Conservation (phyloP, 2,797 vertebrate species). For the Pipistrellus pipistrellus region DNA sequence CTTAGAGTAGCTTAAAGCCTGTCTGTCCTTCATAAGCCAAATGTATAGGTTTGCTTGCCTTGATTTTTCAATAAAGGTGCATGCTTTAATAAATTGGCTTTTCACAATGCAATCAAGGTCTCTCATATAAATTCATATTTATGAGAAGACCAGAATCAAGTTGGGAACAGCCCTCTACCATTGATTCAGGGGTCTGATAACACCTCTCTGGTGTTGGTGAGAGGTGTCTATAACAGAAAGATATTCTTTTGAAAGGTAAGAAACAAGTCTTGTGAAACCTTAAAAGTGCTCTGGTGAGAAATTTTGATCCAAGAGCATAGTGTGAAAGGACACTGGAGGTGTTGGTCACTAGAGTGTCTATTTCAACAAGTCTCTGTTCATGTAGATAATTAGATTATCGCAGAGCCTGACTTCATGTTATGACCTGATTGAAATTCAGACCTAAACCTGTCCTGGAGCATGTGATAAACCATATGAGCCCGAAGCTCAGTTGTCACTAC, state of each 20-base stretch:
- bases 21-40: too few species aligned
- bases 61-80: too few species aligned
- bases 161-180: too few species aligned
- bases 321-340: neutral
- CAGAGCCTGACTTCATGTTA: conserved; percentile 77
- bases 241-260: neutral
- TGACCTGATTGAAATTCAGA: conserved; percentile 81
- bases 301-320: neutral
- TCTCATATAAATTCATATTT: too few species aligned
- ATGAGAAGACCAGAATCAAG: too few species aligned
- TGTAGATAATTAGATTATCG: conserved; percentile 65
- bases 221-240: neutral
- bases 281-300: conserved; percentile 1
- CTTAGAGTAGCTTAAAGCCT: too few species aligned
- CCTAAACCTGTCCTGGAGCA: conserved; percentile 83
- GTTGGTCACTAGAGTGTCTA: neutral
- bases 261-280: neutral
- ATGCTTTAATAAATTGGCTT: too few species aligned
- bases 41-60: too few species aligned
- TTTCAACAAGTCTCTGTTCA: conserved; percentile 45
- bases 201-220: too few species aligned
- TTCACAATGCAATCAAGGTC: too few species aligned
- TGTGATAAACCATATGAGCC: conserved; percentile 78
- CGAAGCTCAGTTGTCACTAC: conserved; percentile 83
- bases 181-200: too few species aligned